phyloP scores from a whole-genome alignment of 2,113 vertebrate genomes.

The Sturnira hondurensis region DNA sequence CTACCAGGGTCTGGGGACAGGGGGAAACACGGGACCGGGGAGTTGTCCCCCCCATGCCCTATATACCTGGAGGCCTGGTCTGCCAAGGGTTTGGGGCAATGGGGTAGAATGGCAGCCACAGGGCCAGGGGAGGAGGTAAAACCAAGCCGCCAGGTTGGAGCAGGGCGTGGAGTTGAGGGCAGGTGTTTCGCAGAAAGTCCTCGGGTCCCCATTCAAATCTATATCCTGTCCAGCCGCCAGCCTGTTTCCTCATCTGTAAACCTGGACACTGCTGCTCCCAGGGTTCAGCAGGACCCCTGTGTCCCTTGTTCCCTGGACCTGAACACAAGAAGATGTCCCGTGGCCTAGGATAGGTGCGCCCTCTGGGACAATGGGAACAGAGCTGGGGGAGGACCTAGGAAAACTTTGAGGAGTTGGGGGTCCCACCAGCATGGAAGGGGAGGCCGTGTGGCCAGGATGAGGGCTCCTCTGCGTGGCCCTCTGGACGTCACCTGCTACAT shows the following conservation, averaged over 20 bases:
- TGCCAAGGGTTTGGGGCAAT: fast-evolving
- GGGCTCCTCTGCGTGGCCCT: neutral
- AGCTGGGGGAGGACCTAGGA: too few species aligned
- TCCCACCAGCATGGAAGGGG: fast-evolving
- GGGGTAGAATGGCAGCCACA: neutral
- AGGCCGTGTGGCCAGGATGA: neutral
- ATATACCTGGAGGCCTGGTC: neutral
- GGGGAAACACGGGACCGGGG: neutral
- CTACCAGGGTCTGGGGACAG: too few species aligned
- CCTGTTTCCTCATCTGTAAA: neutral
- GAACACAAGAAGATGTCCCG: neutral
- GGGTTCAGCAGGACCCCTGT: neutral
- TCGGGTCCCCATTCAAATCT: neutral
- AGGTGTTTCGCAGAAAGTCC: neutral
- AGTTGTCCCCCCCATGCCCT: neutral
- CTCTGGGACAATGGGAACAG: neutral
- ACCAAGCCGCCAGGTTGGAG: neutral
- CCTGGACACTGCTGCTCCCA: neutral
- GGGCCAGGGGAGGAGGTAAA: neutral
- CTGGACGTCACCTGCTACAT: neutral
- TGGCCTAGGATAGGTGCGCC: neutral
- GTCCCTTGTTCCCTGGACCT: neutral
- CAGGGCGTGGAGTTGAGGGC: too few species aligned
- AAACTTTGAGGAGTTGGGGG: neutral
- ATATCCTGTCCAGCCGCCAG: fast-evolving